phyloP scores from a whole-genome alignment of 2,888 invertebrate genomes.

The Ramazzottius varieornatus region DNA sequence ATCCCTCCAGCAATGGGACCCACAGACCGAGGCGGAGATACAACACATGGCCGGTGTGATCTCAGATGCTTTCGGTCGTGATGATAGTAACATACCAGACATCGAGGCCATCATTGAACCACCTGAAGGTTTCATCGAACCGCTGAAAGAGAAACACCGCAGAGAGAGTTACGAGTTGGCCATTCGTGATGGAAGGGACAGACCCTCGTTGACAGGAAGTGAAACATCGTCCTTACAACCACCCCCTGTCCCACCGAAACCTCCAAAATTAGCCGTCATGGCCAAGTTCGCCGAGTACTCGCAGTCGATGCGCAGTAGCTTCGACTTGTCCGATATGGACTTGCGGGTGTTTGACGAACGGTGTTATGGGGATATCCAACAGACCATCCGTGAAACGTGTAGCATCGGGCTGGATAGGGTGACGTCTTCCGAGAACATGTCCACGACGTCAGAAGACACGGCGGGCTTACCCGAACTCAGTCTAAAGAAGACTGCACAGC shows the following conservation, averaged over 20 bases:
- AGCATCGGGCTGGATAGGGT: not conserved
- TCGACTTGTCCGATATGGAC: not conserved
- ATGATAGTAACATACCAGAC: not conserved
- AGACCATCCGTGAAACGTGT: not conserved
- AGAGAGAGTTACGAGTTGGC: not conserved
- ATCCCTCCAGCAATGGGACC: not conserved
- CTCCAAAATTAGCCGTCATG: not conserved
- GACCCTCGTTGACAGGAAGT: not conserved
- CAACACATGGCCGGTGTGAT: slow-evolving; percentile 1
- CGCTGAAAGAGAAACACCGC: not conserved
- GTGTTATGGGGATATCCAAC: not conserved
- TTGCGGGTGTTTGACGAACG: not conserved
- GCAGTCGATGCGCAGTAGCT: not conserved
- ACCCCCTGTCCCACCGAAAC: not conserved
- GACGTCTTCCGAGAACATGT: slow-evolving; percentile 1
- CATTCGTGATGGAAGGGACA: not conserved
- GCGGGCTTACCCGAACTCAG: not conserved
- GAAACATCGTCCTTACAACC: not conserved
- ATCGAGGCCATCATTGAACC: not conserved
- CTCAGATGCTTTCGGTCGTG: not conserved
- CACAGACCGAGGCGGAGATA: not conserved
- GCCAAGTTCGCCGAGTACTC: slow-evolving; percentile 2
- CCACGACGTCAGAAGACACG: not conserved
- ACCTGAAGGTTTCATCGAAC: not conserved
- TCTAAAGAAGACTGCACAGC: not conserved